These are phyloP conservation scores for Monopis laevigella DNA, from an alignment of 2,888 invertebrate species.

Conservation along the genomic window DNA sequence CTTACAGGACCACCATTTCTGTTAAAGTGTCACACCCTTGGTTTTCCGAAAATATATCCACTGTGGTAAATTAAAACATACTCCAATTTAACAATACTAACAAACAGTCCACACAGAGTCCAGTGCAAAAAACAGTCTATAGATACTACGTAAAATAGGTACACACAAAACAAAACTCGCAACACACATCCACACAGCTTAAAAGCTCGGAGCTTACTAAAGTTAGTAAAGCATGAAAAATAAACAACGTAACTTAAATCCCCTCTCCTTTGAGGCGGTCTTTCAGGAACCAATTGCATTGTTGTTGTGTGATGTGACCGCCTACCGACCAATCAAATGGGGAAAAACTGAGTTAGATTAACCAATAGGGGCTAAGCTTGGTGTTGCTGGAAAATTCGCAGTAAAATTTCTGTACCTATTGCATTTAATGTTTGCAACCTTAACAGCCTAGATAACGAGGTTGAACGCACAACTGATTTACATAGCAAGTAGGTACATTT, in stretches of 20 bases:
- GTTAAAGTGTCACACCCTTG: conserved; percentile 23
- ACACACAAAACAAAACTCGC: background rate
- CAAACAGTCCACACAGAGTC: no score
- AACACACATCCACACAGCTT: conserved; percentile 21
- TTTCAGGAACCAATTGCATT: conserved; percentile 30
- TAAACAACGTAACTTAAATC: conserved; percentile 52
- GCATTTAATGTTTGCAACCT: no score
- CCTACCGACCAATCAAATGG: conserved; percentile 44
- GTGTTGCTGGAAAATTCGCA: conserved; percentile 36
- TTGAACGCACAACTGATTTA: no score
- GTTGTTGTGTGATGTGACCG: conserved; percentile 27
- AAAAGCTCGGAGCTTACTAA: conserved; percentile 57
- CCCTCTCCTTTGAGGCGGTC: conserved; percentile 38
- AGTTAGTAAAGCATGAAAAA: conserved; percentile 53
- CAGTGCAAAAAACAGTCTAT: no score
- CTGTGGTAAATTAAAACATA: conserved; percentile 1
- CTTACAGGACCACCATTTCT: conserved; percentile 65
- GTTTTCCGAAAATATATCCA: conserved; percentile 3
- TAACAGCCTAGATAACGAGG: no score
- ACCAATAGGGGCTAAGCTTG: conserved; percentile 34
- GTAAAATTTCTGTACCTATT: conserved; percentile 40
- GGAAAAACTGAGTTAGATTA: conserved; percentile 12
- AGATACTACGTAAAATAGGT: no score
- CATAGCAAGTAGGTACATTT: no score
- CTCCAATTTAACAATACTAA: conserved; percentile 9